A percentile compares a stretch with the other conserved stretches of the same genome.
Evolutionary conservation across 2,113 vertebrate species (phyloP).

Genomic region (Ptilonorhynchus violaceus): DNA sequence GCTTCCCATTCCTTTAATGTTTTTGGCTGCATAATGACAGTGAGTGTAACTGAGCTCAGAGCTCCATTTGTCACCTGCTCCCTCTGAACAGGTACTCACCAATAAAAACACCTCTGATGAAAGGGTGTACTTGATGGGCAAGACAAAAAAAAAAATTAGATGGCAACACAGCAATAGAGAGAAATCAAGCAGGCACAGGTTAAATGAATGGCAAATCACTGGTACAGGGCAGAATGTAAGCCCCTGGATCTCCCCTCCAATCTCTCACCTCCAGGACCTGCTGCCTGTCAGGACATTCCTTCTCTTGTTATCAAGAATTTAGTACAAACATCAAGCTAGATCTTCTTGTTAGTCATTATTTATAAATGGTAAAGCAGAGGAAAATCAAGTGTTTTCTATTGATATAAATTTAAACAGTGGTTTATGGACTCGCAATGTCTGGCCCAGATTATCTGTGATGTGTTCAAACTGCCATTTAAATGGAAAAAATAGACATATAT

Average conservation of each 20-base stretch:
- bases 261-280: fast-evolving
- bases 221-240: neutral
- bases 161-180: neutral
- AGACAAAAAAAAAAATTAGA: neutral
- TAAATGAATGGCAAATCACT: neutral
- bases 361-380: neutral
- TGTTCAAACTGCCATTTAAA: neutral
- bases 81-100: neutral
- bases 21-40: neutral
- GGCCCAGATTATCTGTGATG: neutral
- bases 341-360: neutral
- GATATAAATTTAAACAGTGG: neutral
- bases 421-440: neutral
- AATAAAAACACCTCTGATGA: neutral
- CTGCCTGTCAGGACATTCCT: neutral
- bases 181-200: neutral
- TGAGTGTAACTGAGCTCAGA: neutral
- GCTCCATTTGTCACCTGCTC: neutral
- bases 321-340: neutral
- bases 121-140: neutral
- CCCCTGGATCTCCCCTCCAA: neutral
- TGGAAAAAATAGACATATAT: fast-evolving
- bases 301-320: neutral
- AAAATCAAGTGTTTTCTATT: neutral
- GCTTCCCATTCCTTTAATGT: neutral